Evolutionary conservation across 2,888 invertebrate species (phyloP).

Genomic region (Chrysolina oricalcia): DNA sequence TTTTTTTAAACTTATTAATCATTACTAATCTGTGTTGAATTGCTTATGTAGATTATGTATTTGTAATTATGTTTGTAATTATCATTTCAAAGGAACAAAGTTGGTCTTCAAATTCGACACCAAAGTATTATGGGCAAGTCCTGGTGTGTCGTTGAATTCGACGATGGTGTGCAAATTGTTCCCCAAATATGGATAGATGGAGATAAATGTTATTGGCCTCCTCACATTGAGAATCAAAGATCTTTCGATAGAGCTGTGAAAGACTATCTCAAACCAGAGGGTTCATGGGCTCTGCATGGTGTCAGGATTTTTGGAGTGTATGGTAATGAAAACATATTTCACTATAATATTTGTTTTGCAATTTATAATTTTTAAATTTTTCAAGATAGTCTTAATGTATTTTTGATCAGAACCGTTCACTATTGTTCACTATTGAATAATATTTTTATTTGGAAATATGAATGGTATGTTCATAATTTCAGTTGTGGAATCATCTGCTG

Average conservation of each 20-base stretch:
- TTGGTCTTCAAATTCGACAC: constrained; percentile 1
- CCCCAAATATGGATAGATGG: constrained; percentile 37
- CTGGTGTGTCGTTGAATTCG: constrained; percentile 36
- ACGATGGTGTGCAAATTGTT: constrained; percentile 35
- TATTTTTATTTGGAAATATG: no score
- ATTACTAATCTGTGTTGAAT: background rate
- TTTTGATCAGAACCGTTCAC: no score
- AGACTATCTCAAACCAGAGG: constrained; percentile 30
- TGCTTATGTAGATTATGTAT: background rate
- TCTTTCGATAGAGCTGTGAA: constrained; percentile 29
- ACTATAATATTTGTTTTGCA: background rate
- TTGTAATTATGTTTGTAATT: background rate
- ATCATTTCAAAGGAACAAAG: background rate
- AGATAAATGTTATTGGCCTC: constrained; percentile 36
- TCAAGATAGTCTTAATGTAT: no score
- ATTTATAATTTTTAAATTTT: no score
- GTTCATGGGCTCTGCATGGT: constrained; percentile 26
- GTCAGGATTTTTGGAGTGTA: constrained; percentile 31
- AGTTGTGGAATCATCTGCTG: no score
- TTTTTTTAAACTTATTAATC: no score
- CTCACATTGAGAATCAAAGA: constrained; percentile 24
- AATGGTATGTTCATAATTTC: no score
- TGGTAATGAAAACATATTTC: constrained; percentile 28
- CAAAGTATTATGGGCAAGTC: constrained; percentile 24
- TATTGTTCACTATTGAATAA: no score